A percentile compares a stretch with the other conserved stretches of the same genome.
phyloP scores from a whole-genome alignment of 1,140 invertebrate genomes.

The Diuraphis noxia region DNA sequence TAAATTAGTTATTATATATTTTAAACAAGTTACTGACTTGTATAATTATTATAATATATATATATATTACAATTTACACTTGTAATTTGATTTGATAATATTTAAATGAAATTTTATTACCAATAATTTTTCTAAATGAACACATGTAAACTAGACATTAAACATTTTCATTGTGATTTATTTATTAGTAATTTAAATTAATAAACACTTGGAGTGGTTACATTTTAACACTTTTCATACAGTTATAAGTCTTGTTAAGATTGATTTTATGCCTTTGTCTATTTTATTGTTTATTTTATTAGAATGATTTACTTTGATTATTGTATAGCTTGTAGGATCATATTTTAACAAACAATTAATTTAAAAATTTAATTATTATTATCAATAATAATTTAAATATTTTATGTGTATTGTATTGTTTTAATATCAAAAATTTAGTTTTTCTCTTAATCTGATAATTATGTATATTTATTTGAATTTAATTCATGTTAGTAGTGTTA shows the following conservation, averaged over 20 bases:
- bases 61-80: background rate
- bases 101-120: background rate
- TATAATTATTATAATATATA: background rate
- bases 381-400: background rate
- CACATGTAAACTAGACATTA: background rate
- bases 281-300: background rate
- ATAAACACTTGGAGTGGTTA: background rate
- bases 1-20: background rate
- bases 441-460: background rate
- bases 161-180: background rate
- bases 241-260: background rate
- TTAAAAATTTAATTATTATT: background rate
- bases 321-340: background rate
- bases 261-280: background rate
- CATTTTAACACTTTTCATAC: background rate
- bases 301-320: background rate
- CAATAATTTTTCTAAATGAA: background rate
- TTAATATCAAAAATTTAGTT: background rate
- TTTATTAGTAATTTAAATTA: background rate
- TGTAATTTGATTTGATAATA: background rate
- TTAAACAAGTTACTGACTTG: background rate
- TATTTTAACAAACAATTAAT: background rate
- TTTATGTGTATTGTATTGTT: background rate
- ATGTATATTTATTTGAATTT: background rate
- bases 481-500: background rate